Conservation (phyloP, 1,140 invertebrate genomes). For the Rhynchophorus ferrugineus region DNA sequence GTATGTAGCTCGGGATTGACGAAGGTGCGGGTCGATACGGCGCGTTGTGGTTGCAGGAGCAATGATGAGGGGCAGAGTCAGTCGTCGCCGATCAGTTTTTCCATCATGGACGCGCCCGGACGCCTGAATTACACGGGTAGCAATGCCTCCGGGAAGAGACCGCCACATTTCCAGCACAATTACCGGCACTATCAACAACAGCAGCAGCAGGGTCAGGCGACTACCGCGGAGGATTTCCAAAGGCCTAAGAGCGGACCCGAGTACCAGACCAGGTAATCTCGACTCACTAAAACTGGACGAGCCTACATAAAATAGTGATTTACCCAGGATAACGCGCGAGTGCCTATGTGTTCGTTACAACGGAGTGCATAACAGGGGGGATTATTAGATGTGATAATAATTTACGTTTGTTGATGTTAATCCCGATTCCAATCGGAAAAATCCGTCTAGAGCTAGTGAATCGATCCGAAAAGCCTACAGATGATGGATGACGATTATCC, state of each 20-base stretch:
- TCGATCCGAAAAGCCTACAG: too few species aligned
- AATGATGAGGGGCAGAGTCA: conserved; percentile 48
- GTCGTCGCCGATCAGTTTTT: conserved; percentile 67
- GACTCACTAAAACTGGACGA: too few species aligned
- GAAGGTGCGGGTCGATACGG: neutral
- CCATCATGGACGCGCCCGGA: conserved; percentile 60
- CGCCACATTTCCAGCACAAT: conserved; percentile 34
- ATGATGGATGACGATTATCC: too few species aligned
- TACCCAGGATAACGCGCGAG: too few species aligned
- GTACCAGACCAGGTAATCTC: conserved; percentile 26
- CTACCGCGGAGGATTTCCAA: conserved; percentile 57
- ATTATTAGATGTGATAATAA: too few species aligned
- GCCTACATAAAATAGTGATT: too few species aligned
- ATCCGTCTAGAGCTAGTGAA: too few species aligned
- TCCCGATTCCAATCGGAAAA: too few species aligned
- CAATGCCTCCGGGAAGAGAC: conserved; percentile 41
- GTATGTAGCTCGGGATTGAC: neutral
- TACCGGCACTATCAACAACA: conserved; percentile 39
- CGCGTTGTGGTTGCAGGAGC: conserved; percentile 31
- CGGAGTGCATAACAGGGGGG: too few species aligned
- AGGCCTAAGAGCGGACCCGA: conserved; percentile 53
- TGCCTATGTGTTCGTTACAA: too few species aligned
- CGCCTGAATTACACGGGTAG: conserved; percentile 51
- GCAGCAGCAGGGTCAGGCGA: conserved; percentile 53
- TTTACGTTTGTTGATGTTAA: too few species aligned